phyloP scores from a whole-genome alignment of 23 tunicate genomes.

The Aplidium turbinatum region DNA sequence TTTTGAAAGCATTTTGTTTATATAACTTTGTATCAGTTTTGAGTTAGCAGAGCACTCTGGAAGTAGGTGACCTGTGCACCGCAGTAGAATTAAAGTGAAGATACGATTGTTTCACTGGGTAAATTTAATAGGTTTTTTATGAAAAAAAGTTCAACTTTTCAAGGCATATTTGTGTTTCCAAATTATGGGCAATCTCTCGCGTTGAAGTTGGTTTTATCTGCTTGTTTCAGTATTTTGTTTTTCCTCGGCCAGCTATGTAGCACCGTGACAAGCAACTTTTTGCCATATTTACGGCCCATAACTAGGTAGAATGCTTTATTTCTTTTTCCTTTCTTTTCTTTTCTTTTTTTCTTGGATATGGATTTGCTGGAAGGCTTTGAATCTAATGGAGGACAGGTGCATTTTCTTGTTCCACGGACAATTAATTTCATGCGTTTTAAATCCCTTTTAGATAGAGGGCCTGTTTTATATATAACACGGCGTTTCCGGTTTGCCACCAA shows the following conservation, averaged over 20 bases:
- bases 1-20: too few species aligned
- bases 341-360: slow-evolving; percentile 28
- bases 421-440: slow-evolving; percentile 27
- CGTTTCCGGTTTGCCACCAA: slow-evolving; percentile 28
- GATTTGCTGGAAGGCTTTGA: neutral
- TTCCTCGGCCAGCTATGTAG: slow-evolving; percentile 72
- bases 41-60: too few species aligned
- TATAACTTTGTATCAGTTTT: too few species aligned
- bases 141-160: too few species aligned
- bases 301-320: slow-evolving; percentile 56
- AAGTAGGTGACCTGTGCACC: too few species aligned
- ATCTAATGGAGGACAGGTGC: slow-evolving; percentile 51
- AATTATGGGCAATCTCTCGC: slow-evolving; percentile 11
- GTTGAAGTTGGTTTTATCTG: slow-evolving; percentile 4
- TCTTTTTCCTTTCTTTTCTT: slow-evolving; percentile 36
- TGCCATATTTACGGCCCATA: slow-evolving; percentile 79
- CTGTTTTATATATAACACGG: slow-evolving; percentile 51
- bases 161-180: neutral
- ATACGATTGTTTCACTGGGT: too few species aligned
- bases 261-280: slow-evolving; percentile 62
- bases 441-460: slow-evolving; percentile 52
- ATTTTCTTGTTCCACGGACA: slow-evolving; percentile 36
- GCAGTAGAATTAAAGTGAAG: too few species aligned
- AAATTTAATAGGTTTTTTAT: too few species aligned
- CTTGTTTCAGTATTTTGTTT: slow-evolving; percentile 26